Base-by-base conservation (phyloP, 2,797 vertebrate species). In the Phalanger gymnotis region DNA sequence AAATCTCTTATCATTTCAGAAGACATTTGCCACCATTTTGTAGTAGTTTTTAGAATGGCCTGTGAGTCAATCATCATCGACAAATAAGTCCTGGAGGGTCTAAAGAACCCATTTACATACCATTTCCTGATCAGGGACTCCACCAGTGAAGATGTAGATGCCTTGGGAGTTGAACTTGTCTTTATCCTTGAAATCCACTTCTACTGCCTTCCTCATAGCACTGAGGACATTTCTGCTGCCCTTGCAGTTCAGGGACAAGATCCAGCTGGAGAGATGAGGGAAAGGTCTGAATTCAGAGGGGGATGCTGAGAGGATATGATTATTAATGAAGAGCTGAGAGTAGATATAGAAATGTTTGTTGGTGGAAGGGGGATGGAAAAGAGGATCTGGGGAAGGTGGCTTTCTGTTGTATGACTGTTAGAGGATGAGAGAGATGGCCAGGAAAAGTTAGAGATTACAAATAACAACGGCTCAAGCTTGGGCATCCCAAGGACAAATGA, bases 111-210 rank as follows among this genome's bases (percentile, higher is more conserved):
- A 27, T 55, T 19, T 53, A 98, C 98, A 91, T 81, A 99, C 99
- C 98, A 97, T 94, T 54, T 99, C 98, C 98, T 99, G 99, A 97
- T 99, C 99, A 3, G 99, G 99, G 92, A 99, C 90, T 92, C 99
- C 99, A 40, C 99, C 99, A 0, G 99, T 99, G 96, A 99, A 98
- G 90, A 99, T 98, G 96, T 99, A 99, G 93, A 99, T 96, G 51
- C 99, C 99, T 73, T 98, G 98, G 0, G 98, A 98, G 28, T 97
- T 96, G 9, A 98, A 81, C 27, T 97, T 97, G 40, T 98, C 98
- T 94, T 97, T 98, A 89, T 99, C 98, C 96, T 96, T 98, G 93
- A 99, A 98, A 93, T 99, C 98, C 61, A 98, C 96, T 96, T 99
- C 99, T 55, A 99, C 87, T 12, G 98, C 98, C 95, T 97, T 98